Base-by-base conservation (phyloP, 2,113 vertebrate species). In the Cnemophilus loriae region DNA sequence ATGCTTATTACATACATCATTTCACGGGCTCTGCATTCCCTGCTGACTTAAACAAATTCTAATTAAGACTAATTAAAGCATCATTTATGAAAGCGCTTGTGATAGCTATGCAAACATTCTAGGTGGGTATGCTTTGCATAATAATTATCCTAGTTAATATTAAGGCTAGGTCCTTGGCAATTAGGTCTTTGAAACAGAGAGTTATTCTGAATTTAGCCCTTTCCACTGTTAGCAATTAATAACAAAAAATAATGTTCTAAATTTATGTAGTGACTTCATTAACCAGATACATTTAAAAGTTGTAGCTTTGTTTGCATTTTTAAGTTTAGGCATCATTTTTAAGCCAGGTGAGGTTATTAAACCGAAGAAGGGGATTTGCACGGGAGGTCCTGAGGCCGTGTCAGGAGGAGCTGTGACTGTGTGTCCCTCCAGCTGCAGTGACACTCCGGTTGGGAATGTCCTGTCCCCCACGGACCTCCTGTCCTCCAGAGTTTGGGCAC, bases 11-110 rank as follows among this genome's bases (percentile, higher is more conserved):
- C 99, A 99, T 99, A 99, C 99, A 99, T 99, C 99, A 99, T 99
- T 99, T 99, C 99, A 99, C 98, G 98, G 99, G 99, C 98, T 98
- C 99, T 99, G 99, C 99, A 99, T 99, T 99, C 99, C 99, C 99
- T 99, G 99, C 99, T 99, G 99, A 99, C 99, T 99, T 99, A 99
- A 99, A 99, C 99, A 99, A 99, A 99, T 99, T 99, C 99, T 99
- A 99, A 99, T 99, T 99, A 99, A 99, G 99, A 99, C 99, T 99
- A 99, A 99, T 99, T 99, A 99, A 99, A 99, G 99, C 99, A 99
- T 99, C 99, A 99, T 99, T 99, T 99, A 99, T 99, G 99, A 99
- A 99, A 99, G 99, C 99, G 99, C 99, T 99, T 99, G 99, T 99
- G 99, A 99, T 99, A 99, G 99, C 99, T 99, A 99, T 99, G 99